Evolutionary conservation across 2,797 vertebrate genomes (phyloP).

Genomic region (Chaetodon trifasciatus): DNA sequence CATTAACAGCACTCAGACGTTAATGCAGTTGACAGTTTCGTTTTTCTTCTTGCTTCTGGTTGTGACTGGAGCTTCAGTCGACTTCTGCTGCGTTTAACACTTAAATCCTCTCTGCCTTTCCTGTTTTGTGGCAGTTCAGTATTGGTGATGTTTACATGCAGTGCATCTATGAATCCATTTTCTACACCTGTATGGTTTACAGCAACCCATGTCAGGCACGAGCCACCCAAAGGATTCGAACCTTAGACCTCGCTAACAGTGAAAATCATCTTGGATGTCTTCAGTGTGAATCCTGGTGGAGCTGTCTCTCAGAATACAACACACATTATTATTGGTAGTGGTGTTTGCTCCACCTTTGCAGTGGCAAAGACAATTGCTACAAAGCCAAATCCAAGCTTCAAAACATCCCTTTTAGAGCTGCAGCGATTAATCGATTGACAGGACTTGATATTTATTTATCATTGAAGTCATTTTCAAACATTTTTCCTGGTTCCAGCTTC

Average conservation of each 20-base stretch:
- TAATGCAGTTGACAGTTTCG: neutral
- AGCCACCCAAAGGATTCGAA: fast-evolving
- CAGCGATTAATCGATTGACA: neutral
- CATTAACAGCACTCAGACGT: neutral
- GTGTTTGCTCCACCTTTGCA: neutral
- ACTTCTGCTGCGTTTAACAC: neutral
- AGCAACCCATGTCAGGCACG: neutral
- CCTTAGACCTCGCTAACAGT: neutral
- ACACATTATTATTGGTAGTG: too few species aligned
- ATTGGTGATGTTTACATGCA: neutral
- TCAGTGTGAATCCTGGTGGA: neutral
- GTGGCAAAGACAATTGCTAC: neutral
- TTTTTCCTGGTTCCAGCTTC: neutral
- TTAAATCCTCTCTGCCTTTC: neutral
- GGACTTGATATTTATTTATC: neutral
- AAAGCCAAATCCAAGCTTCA: neutral
- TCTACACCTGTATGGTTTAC: neutral
- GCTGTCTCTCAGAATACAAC: neutral
- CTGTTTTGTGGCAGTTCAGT: neutral
- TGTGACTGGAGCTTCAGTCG: neutral
- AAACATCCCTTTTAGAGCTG: neutral
- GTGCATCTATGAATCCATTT: neutral
- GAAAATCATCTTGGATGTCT: neutral
- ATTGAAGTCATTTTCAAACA: neutral
- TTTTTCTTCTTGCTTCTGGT: neutral